phyloP scores from a whole-genome alignment of 2,113 vertebrate species.

The Centropus bengalensis region DNA sequence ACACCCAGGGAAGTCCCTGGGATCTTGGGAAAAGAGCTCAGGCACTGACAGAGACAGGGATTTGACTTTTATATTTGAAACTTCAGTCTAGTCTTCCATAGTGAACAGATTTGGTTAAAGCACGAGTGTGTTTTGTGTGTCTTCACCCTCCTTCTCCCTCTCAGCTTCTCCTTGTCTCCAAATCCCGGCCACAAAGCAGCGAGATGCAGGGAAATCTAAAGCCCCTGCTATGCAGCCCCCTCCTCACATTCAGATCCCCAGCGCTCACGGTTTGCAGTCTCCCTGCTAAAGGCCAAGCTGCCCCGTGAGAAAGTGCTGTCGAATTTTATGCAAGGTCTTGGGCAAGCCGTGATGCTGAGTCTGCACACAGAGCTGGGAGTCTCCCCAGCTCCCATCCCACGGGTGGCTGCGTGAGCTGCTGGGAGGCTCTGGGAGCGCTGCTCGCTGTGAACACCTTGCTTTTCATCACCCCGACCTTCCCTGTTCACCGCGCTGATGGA shows the following conservation, averaged over 20 bases:
- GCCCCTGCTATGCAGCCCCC: neutral
- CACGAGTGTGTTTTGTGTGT: rapidly evolving
- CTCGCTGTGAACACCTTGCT: rapidly evolving
- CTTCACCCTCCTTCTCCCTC: neutral
- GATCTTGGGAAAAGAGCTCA: neutral
- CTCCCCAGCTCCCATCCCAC: neutral
- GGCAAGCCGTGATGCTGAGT: neutral
- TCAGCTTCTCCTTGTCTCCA: neutral
- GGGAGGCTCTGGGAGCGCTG: neutral
- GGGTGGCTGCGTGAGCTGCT: neutral
- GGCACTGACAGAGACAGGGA: neutral
- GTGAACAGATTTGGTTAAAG: neutral
- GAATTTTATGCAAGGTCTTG: neutral
- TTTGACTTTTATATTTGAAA: neutral
- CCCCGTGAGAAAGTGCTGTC: neutral
- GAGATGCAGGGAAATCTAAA: neutral
- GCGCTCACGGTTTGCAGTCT: rapidly evolving
- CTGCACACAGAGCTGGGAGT: neutral
- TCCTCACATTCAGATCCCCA: rapidly evolving
- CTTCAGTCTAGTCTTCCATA: neutral
- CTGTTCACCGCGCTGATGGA: rapidly evolving
- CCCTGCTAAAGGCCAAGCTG: neutral
- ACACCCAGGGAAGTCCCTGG: neutral
- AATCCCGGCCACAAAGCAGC: neutral
- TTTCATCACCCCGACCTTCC: neutral